Base-by-base conservation (phyloP, 37 sponge, comb jelly and placozoan genomes). In the Petrosia ficiformis region DNA sequence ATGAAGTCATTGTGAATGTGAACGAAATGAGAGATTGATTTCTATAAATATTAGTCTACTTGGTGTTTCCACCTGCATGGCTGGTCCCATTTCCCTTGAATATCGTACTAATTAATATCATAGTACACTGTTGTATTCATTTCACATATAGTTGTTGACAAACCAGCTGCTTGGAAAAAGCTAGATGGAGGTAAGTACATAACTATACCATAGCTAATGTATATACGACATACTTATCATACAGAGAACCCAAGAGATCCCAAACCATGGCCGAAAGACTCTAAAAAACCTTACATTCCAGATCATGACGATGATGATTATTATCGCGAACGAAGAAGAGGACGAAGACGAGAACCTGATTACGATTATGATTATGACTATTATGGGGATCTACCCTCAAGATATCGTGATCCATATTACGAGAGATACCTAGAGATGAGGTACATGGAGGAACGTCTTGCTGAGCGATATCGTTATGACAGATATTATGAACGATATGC, bases 91-190 rank as follows among this genome's bases (percentile, higher is more conserved):
- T n/a, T n/a, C n/a, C n/a, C n/a, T n/a, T n/a, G n/a, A n/a, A 16
- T 16, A 48, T 48, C 10, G 54, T 61, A n/a, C 26, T 5, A 61
- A 5, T 26, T 61, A 26, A 8, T 61, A n/a, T 26, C 26, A 61
- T n/a, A 8, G 26, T 78, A 11, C 35, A 41, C 10, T 25, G 33
- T 33, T 57, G 24, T 43, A 34, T 21, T 28, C 41, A 65, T 33
- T 24, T 24, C 11, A 8, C 6, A 5, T 73, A 3, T 71, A 84
- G 84, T 84, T 54, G 84, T 84, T 29, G 84, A 84, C 67, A 84
- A 76, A 44, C 59, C 84, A 42, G 77, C 65, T 4, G 72, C 72
- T 1, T 44, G 59, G 67, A 84, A 64, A 40, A 84, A 69, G 41
- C 57, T 77, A 16, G 77, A 71, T 2, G 77, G 84, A 72, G 66